phyloP scores from a whole-genome alignment of 2,113 vertebrate genomes.

The Plotosus lineatus region DNA sequence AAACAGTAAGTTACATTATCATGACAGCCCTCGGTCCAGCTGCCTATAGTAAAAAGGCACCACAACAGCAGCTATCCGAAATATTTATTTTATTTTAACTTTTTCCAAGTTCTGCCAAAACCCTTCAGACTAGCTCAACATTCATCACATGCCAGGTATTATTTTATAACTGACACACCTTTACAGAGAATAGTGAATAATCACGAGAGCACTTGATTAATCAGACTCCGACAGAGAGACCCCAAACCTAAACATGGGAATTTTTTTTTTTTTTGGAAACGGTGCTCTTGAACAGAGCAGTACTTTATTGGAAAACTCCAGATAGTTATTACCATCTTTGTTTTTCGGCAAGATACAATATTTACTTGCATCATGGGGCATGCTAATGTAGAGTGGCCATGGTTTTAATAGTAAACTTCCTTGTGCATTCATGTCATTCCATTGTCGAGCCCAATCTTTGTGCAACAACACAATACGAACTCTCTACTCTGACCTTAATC shows the following conservation, averaged over 20 bases:
- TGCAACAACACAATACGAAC: too few species aligned
- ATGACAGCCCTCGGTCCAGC: background rate
- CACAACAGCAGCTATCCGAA: background rate
- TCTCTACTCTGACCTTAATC: background rate
- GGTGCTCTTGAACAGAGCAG: background rate
- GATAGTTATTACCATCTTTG: background rate
- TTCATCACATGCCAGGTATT: background rate
- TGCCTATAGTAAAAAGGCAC: background rate
- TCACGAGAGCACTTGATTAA: background rate
- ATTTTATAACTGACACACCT: background rate
- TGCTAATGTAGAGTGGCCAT: background rate
- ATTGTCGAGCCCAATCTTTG: background rate
- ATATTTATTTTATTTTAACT: background rate
- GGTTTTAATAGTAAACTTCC: background rate
- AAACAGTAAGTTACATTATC: background rate
- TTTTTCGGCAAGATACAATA: background rate
- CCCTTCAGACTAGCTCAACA: background rate
- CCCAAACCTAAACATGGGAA: background rate
- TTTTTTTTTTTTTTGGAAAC: background rate
- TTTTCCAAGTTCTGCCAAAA: background rate
- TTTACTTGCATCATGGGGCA: background rate
- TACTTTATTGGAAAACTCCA: background rate
- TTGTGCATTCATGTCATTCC: background rate
- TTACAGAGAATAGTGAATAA: background rate
- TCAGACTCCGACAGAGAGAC: background rate